Evolutionary conservation across 2,888 invertebrate species (phyloP).

Genomic region (Psococerastis gibbosa): DNA sequence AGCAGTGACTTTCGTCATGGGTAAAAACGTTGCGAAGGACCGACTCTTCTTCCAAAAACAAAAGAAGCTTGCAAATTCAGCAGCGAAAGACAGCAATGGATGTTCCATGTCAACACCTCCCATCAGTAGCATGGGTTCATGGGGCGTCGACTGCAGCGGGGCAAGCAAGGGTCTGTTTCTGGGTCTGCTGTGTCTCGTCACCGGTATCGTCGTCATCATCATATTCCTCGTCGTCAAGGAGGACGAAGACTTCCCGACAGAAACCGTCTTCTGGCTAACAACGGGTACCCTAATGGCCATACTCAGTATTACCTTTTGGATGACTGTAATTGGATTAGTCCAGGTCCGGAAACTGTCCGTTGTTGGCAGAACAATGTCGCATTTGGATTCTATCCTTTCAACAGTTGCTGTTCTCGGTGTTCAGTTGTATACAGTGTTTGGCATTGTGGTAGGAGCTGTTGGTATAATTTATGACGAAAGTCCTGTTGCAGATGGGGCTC

Average conservation of each 20-base stretch:
- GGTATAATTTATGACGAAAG: conserved; percentile 19
- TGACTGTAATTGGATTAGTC: conserved; percentile 27
- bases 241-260: conserved; percentile 28
- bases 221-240: conserved; percentile 34
- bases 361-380: conserved; percentile 25
- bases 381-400: conserved; percentile 27
- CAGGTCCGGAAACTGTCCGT: conserved; percentile 29
- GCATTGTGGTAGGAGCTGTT: conserved; percentile 28
- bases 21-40: conserved; percentile 29
- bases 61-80: conserved; percentile 22
- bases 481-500: conserved; percentile 19
- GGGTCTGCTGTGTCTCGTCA: conserved; percentile 32
- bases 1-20: conserved; percentile 34
- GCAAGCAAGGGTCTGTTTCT: conserved; percentile 34
- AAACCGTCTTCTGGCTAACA: conserved; percentile 30
- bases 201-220: conserved; percentile 31
- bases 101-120: background rate
- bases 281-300: conserved; percentile 28
- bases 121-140: conserved; percentile 15
- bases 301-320: conserved; percentile 25
- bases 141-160: conserved; percentile 29
- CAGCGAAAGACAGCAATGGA: conserved; percentile 18
- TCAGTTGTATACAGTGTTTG: conserved; percentile 29
- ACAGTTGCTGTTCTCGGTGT: conserved; percentile 29
- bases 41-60: conserved; percentile 22